These are phyloP conservation scores for Nannoperca obscura DNA, from an alignment of 2,797 vertebrate species.

Conservation along the genomic window DNA sequence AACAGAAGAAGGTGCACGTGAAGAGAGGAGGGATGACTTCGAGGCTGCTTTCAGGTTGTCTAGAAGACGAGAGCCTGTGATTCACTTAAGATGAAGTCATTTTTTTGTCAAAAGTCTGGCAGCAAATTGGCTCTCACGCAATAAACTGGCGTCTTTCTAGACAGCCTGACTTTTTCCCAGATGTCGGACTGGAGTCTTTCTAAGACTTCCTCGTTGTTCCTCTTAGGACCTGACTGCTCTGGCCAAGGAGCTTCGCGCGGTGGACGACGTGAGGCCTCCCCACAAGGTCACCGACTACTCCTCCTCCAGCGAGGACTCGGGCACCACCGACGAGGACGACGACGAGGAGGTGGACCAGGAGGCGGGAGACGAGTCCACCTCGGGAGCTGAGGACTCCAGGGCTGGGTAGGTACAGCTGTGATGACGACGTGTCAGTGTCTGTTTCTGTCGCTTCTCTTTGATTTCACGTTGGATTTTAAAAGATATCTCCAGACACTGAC, in stretches of 20 bases:
- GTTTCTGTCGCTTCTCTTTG: not conserved
- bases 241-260: slow-evolving; percentile 90
- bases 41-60: slow-evolving; percentile 5
- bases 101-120: not conserved
- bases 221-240: slow-evolving; percentile 88
- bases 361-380: slow-evolving; percentile 87
- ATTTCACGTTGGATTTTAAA: not conserved
- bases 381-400: slow-evolving; percentile 86
- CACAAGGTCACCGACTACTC: slow-evolving; percentile 94
- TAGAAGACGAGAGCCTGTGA: not conserved
- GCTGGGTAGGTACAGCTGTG: slow-evolving; percentile 84
- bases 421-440: not conserved
- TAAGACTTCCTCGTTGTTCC: not conserved
- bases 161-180: not conserved
- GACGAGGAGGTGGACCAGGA: slow-evolving; percentile 90
- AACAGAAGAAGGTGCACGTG: not conserved
- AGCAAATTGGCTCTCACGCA: not conserved
- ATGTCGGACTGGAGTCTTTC: not conserved
- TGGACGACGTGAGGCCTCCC: slow-evolving; percentile 88
- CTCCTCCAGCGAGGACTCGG: slow-evolving; percentile 92
- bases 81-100: not conserved
- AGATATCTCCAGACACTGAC: not conserved
- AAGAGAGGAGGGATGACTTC: slow-evolving; percentile 27
- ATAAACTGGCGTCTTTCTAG: not conserved
- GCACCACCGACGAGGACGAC: slow-evolving; percentile 90